Percentiles rank a stretch among this genome's conserved stretches.
phyloP scores from a whole-genome alignment of 2,113 vertebrate genomes.

The Ptilonorhynchus violaceus region DNA sequence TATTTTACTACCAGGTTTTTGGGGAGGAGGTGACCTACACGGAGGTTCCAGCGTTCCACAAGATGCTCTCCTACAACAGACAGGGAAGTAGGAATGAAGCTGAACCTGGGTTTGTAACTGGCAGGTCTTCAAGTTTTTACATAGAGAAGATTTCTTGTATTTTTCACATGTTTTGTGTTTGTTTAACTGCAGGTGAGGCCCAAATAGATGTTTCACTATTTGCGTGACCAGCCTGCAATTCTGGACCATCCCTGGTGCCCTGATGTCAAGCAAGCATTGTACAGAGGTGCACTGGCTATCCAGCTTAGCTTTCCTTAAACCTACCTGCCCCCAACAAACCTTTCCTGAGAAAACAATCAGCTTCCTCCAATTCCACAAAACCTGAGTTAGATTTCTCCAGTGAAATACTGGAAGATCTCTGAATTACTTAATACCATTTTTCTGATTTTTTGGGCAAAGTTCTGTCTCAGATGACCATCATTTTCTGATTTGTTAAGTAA shows the following conservation, averaged over 20 bases:
- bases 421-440: not conserved
- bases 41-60: not conserved
- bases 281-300: rapidly evolving
- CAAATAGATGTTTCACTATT: not conserved
- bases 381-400: not conserved
- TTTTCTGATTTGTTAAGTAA: not conserved
- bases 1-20: not conserved
- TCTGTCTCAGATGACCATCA: rapidly evolving
- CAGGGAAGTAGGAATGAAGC: not conserved
- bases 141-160: not conserved
- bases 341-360: not conserved
- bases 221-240: not conserved
- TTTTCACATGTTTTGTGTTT: not conserved
- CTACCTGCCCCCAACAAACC: not conserved
- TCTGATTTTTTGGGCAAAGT: not conserved
- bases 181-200: not conserved
- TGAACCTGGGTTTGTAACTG: not conserved
- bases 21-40: not conserved
- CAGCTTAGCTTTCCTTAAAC: not conserved
- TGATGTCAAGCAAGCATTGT: rapidly evolving
- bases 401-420: not conserved
- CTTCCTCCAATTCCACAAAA: not conserved
- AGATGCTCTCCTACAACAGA: not conserved
- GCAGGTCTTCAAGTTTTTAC: not conserved
- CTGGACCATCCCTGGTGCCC: too few species aligned